phyloP scores from a whole-genome alignment of 2,888 invertebrate genomes.

The Hypselothyrea guttata region DNA sequence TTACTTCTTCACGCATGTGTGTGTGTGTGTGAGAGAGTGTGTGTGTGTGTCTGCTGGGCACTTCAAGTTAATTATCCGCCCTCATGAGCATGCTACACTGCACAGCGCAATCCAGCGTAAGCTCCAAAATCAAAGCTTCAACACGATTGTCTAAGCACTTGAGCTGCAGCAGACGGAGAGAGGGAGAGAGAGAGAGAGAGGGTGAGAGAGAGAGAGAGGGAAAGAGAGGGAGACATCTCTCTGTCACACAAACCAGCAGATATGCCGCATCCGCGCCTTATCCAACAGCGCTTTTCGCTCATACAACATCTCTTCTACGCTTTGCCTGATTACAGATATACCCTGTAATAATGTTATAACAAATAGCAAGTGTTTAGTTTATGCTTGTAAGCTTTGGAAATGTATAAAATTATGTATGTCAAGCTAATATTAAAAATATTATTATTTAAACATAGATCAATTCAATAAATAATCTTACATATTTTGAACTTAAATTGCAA shows the following conservation, averaged over 20 bases:
- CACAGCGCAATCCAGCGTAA: conserved; percentile 54
- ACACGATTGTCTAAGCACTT: conserved; percentile 71
- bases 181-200: neutral
- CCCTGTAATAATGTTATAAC: too few relatives aligned
- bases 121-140: conserved; percentile 72
- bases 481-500: too few relatives aligned
- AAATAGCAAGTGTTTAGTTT: too few relatives aligned
- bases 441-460: too few relatives aligned
- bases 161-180: conserved; percentile 33
- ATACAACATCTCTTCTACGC: neutral
- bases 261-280: conserved; percentile 24
- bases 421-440: too few relatives aligned
- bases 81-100: conserved; percentile 62
- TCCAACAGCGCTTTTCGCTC: neutral
- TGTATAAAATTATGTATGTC: too few relatives aligned
- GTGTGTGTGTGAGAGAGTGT: conserved; percentile 2
- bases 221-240: neutral
- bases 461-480: too few relatives aligned
- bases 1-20: conserved; percentile 2
- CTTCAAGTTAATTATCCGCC: conserved; percentile 66
- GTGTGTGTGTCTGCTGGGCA: conserved; percentile 34
- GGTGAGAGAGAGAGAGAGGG: neutral
- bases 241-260: conserved; percentile 35
- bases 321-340: conserved; percentile 4
- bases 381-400: too few relatives aligned